A percentile compares a stretch with the other conserved stretches of the same genome.
phyloP scores from a whole-genome alignment of 2,888 invertebrate genomes.

The Dolichomitus sp. region DNA sequence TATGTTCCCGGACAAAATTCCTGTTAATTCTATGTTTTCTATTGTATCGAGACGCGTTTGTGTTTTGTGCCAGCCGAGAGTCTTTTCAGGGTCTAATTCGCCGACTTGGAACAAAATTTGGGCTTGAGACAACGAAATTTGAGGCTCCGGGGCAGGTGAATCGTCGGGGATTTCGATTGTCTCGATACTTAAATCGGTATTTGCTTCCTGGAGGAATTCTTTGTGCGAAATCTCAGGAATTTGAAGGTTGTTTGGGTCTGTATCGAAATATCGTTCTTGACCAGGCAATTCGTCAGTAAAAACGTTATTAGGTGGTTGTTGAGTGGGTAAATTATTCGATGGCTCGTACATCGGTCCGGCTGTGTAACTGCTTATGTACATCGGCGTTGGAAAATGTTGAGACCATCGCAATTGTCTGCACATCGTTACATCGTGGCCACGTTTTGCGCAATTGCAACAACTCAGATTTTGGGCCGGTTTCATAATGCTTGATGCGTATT shows the following conservation, averaged over 20 bases:
- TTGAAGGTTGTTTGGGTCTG: neutral
- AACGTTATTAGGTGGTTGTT: neutral
- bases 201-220: neutral
- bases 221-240: neutral
- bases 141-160: neutral
- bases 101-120: conserved; percentile 15
- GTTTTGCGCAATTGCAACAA: conserved; percentile 86
- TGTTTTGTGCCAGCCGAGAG: neutral
- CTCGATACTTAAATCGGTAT: neutral
- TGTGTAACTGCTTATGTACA: conserved; percentile 76
- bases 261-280: neutral
- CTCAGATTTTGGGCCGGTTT: conserved; percentile 81
- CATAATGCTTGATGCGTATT: conserved; percentile 73
- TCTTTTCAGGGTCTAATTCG: neutral
- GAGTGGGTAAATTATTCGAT: neutral
- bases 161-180: neutral
- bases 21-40: conserved; percentile 21
- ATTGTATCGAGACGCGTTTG: conserved; percentile 27
- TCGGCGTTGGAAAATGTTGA: conserved; percentile 79
- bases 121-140: no score
- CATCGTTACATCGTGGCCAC: conserved; percentile 84
- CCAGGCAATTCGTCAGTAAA: neutral
- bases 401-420: conserved; percentile 81
- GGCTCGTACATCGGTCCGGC: conserved; percentile 67
- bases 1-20: conserved; percentile 18